Evolutionary conservation across 2,113 vertebrate genomes (phyloP).

Genomic region (Xiphophorus couchianus): DNA sequence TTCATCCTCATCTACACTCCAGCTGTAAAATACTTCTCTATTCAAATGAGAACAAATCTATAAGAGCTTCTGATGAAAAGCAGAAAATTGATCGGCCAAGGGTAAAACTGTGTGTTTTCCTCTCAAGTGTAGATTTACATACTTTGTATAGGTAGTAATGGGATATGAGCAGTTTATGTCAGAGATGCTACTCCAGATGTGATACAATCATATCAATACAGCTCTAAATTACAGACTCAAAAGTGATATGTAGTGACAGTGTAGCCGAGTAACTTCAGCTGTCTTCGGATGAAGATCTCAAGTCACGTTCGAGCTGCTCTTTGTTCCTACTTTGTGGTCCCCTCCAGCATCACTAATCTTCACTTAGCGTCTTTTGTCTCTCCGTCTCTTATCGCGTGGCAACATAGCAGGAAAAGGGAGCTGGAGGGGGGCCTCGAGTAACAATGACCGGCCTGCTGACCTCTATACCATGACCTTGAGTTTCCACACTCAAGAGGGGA

Average conservation of each 20-base stretch:
- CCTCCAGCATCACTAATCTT: slow-evolving; percentile 55
- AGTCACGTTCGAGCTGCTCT: slow-evolving; percentile 16
- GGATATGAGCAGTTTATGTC: slow-evolving; percentile 15
- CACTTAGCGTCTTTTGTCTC: slow-evolving; percentile 93
- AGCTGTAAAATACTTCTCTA: slow-evolving; percentile 47
- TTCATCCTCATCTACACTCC: slow-evolving; percentile 51
- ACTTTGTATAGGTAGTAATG: slow-evolving; percentile 1
- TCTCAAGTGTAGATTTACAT: slow-evolving; percentile 1
- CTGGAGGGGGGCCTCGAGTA: slow-evolving; percentile 81
- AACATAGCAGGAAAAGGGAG: slow-evolving; percentile 89
- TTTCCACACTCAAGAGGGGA: slow-evolving; percentile 84
- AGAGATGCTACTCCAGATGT: slow-evolving; percentile 17
- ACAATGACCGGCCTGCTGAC: slow-evolving; percentile 88
- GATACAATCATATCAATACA: slow-evolving; percentile 10
- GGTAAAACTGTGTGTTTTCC: slow-evolving; percentile 25
- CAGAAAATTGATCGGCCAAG: slow-evolving; percentile 31
- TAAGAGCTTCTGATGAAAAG: slow-evolving; percentile 33
- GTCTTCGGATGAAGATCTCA: slow-evolving; percentile 26
- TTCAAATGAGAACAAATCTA: slow-evolving; percentile 42
- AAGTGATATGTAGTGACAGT: slow-evolving; percentile 1
- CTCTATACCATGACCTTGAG: slow-evolving; percentile 86
- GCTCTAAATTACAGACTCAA: not conserved
- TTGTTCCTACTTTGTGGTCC: slow-evolving; percentile 33
- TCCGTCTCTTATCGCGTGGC: slow-evolving; percentile 87
- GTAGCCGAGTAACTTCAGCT: slow-evolving; percentile 2